A percentile compares a stretch with the other conserved stretches of the same genome.
phyloP scores from a whole-genome alignment of 2,888 invertebrate genomes.

The Taphrorychus bicolor region DNA sequence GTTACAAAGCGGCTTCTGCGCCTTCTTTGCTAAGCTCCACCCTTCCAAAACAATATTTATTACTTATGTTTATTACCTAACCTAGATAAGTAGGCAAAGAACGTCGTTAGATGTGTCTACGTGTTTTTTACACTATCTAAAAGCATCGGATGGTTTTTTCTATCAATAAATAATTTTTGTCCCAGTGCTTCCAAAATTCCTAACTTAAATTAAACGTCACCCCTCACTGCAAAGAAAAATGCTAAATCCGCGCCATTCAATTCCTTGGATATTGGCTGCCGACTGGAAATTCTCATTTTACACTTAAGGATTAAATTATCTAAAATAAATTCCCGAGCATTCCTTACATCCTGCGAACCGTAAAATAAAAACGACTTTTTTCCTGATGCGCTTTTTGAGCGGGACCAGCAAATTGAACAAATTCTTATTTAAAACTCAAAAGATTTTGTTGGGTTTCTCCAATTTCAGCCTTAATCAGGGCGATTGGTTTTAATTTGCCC shows the following conservation, averaged over 20 bases:
- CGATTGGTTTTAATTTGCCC: background rate
- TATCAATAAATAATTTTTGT: background rate
- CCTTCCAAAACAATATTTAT: too few relatives aligned
- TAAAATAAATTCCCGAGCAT: background rate
- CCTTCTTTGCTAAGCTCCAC: too few relatives aligned
- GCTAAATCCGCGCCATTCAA: background rate
- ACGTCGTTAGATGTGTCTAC: too few relatives aligned
- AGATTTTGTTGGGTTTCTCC: background rate
- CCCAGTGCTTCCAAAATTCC: background rate
- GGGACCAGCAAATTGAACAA: background rate
- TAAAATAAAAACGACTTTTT: background rate
- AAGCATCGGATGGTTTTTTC: background rate
- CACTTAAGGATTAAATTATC: constrained; percentile 5
- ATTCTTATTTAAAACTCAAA: background rate
- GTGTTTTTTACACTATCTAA: too few relatives aligned
- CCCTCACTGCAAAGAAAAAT: background rate
- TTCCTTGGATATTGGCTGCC: background rate
- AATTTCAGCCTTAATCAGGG: background rate
- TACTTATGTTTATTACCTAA: too few relatives aligned
- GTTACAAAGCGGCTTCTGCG: too few relatives aligned
- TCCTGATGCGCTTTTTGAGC: background rate
- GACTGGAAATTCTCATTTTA: constrained; percentile 5
- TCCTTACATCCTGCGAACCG: background rate
- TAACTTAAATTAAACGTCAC: background rate
- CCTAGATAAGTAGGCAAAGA: too few relatives aligned